These are phyloP conservation scores for Clanis bilineata DNA, from an alignment of 2,888 invertebrate genomes.

Conservation along the genomic window DNA sequence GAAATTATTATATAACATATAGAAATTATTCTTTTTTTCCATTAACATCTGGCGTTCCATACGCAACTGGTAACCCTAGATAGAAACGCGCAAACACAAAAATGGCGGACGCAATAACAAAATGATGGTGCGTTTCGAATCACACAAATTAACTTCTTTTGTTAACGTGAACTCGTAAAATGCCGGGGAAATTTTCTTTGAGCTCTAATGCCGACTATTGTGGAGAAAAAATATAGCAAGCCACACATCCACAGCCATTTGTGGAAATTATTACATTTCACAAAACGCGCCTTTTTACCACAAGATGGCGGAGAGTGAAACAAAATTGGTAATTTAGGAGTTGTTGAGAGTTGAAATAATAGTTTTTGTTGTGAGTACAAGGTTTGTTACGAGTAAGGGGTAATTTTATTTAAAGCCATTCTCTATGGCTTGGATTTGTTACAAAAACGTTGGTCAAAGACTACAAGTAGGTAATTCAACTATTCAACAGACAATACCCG, in stretches of 20 bases:
- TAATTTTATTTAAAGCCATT: too few species aligned
- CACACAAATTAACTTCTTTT: conserved; percentile 63
- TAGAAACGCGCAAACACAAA: conserved; percentile 66
- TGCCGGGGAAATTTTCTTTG: conserved; percentile 45
- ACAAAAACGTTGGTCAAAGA: too few species aligned
- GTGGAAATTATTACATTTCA: conserved; percentile 14
- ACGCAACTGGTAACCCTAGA: conserved; percentile 10
- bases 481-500: too few species aligned
- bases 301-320: background rate
- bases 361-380: background rate
- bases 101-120: conserved; percentile 66
- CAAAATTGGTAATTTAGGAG: conserved; percentile 1
- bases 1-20: too few species aligned
- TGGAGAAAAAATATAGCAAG: conserved; percentile 27
- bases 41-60: background rate
- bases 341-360: background rate
- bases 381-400: too few species aligned
- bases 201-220: conserved; percentile 25
- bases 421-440: too few species aligned
- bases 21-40: background rate
- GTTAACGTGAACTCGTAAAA: conserved; percentile 52
- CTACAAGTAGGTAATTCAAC: too few species aligned
- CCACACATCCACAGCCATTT: conserved; percentile 1
- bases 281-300: conserved; percentile 5
- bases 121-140: conserved; percentile 73